These are phyloP conservation scores for Melipona bicolor DNA, from an alignment of 2,888 invertebrate genomes.

Conservation along the genomic window DNA sequence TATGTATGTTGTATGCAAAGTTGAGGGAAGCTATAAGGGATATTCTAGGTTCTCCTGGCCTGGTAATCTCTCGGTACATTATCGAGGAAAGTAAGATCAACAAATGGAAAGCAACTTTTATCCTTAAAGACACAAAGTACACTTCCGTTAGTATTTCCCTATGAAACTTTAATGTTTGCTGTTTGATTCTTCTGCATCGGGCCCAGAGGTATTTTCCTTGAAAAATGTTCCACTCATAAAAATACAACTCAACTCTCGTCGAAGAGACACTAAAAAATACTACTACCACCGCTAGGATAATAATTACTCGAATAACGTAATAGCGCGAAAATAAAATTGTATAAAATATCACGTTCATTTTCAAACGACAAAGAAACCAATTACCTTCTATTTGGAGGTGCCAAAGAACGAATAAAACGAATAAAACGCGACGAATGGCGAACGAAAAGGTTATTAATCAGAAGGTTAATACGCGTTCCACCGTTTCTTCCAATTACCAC, in stretches of 20 bases:
- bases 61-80: background rate
- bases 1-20: background rate
- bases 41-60: background rate
- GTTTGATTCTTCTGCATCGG: background rate
- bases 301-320: background rate
- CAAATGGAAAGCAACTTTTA: constrained; percentile 7
- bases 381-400: background rate
- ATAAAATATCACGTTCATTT: background rate
- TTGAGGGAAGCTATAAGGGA: background rate
- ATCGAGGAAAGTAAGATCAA: constrained; percentile 9
- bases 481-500: constrained; percentile 22
- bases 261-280: background rate
- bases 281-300: background rate
- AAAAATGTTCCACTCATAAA: background rate
- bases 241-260: background rate
- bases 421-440: background rate
- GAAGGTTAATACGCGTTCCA: background rate
- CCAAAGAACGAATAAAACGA: background rate
- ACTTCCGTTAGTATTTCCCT: background rate
- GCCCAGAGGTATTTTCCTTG: background rate
- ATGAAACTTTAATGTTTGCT: constrained; percentile 6
- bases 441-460: constrained; percentile 39
- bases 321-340: too few species aligned
- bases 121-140: background rate
- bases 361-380: background rate